phyloP scores from a whole-genome alignment of 2,888 invertebrate genomes.

The Hydrotaea cyrtoneurina region DNA sequence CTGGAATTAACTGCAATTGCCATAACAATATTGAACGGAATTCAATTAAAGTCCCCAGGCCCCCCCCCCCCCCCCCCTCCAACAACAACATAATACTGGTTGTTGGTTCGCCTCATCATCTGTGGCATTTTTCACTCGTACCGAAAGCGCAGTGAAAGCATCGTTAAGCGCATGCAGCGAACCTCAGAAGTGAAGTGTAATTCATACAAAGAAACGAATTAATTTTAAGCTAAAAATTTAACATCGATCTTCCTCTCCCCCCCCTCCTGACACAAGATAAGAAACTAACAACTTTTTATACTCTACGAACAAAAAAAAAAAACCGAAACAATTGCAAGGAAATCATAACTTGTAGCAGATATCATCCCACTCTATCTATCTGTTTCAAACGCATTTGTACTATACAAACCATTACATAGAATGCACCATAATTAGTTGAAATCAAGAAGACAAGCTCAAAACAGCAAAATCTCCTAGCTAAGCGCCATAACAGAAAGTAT shows the following conservation, averaged over 20 bases:
- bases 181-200: background rate
- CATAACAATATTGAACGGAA: background rate
- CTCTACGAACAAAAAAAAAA: conserved; percentile 50
- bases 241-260: conserved; percentile 66
- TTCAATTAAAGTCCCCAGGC: background rate
- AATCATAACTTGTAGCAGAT: conserved; percentile 46
- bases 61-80: background rate
- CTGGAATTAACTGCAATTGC: no score
- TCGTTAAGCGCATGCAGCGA: background rate
- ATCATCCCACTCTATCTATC: conserved; percentile 16
- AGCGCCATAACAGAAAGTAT: background rate
- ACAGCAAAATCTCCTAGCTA: conserved; percentile 8
- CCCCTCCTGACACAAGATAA: conserved; percentile 24
- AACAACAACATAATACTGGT: no score
- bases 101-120: conserved; percentile 26
- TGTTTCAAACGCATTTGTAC: conserved; percentile 53
- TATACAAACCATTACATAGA: conserved; percentile 54
- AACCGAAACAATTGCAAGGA: conserved; percentile 17
- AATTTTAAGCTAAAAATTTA: conserved; percentile 68
- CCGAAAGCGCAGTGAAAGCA: conserved; percentile 23
- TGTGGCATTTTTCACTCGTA: background rate
- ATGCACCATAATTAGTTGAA: conserved; percentile 55
- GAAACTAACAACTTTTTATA: conserved; percentile 65
- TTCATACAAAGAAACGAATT: conserved; percentile 28
- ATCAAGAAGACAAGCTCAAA: conserved; percentile 1